Evolutionary conservation across 2,797 vertebrate genomes (phyloP), one percentile per base, ranked within the genome.

Genomic region (Melanotaenia maccullochi): DNA sequence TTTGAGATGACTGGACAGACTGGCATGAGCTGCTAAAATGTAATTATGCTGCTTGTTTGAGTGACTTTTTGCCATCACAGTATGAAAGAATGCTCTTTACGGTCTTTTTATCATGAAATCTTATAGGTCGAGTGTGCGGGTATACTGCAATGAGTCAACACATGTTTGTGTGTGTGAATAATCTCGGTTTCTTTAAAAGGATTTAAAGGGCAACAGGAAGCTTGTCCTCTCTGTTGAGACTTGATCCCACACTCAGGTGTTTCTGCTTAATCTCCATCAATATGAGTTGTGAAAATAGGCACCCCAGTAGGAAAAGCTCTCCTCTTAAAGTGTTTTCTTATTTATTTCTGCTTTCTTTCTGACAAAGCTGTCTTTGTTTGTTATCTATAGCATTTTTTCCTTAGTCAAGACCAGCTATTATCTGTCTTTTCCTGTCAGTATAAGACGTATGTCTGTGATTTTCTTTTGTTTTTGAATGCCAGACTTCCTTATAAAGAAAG

Each of bases 191-290:
- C 30, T 82, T 78, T 90, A 79, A 90, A 89, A 85, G 85, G 90
- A 91, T 92, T 93, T 87, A 82, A 90, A 91, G 80, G 84, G 68
- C 80, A 89, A 71, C 79, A 44, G 76, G 78, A 87, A 72, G 79
- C 65, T 54, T 68, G 79, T 81, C 82, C 71, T 88, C 81, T 84
- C 66, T 63, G 57, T 68, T 33, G 32, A 68, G 82, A 66, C 83
- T 70, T 89, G 85, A 87, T 77, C 79, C 79, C n/a, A 5, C 51
- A 68, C 60, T 81, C 79, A 69, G 78, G 87, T 87, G 80, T 75
- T 81, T 54, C 44, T 72, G 55, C 36, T 44, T 88, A 91, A 90
- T 88, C 81, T 73, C 52, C 71, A 72, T 84, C 78, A 76, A 77
- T 74, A 77, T 60, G 57, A 73, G 60, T 80, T 62, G 71, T 44